Conservation (phyloP, 2,113 vertebrate genomes). For the Girardinichthys multiradiatus region DNA sequence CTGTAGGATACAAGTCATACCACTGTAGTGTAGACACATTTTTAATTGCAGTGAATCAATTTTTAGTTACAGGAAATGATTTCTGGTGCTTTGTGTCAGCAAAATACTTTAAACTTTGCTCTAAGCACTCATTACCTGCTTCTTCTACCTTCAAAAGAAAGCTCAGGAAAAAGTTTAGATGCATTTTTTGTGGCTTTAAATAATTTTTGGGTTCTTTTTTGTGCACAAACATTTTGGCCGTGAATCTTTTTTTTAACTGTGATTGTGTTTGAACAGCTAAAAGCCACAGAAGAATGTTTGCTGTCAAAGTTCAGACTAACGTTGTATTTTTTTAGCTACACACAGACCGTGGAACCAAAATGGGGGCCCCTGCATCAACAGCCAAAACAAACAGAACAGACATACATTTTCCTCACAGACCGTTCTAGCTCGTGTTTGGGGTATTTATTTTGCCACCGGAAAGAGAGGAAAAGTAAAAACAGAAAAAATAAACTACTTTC, state of each 20-base stretch:
- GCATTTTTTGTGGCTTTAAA: neutral
- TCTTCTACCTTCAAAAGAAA: too few species aligned
- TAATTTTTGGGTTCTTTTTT: neutral
- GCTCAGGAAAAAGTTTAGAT: too few species aligned
- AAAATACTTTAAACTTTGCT: too few species aligned
- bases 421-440: neutral
- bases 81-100: too few species aligned
- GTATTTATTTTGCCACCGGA: neutral
- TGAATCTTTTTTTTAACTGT: constrained; percentile 10
- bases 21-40: too few species aligned
- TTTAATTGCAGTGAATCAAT: too few species aligned
- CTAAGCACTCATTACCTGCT: too few species aligned
- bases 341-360: constrained; percentile 23
- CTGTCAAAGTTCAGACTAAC: constrained; percentile 67
- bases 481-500: neutral
- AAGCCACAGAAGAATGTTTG: constrained; percentile 55
- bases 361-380: constrained; percentile 7
- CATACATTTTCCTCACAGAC: constrained; percentile 29
- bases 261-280: constrained; percentile 24
- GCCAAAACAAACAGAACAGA: constrained; percentile 40
- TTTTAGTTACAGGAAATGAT: too few species aligned
- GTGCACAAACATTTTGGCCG: neutral
- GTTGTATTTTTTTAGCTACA: constrained; percentile 47
- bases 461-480: neutral
- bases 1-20: too few species aligned